phyloP scores from a whole-genome alignment of 2,113 vertebrate genomes.

The Dascyllus trimaculatus region DNA sequence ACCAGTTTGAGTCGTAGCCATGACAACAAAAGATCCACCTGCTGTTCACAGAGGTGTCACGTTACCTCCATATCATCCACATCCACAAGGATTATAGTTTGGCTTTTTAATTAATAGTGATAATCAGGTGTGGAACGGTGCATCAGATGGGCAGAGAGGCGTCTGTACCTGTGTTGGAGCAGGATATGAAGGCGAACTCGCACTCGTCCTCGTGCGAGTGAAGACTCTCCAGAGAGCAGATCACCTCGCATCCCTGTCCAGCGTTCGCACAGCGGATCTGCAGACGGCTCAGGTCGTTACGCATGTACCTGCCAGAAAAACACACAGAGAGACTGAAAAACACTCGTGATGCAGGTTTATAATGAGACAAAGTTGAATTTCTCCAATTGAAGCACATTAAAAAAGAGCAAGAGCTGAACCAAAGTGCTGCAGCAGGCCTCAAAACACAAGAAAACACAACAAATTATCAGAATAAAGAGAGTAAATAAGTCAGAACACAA shows the following conservation, averaged over 20 bases:
- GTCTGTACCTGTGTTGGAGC: slow-evolving; percentile 85
- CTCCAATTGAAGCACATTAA: no score
- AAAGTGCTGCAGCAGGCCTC: no score
- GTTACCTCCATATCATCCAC: slow-evolving; percentile 45
- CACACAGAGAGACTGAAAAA: background rate
- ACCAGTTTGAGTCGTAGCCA: slow-evolving; percentile 51
- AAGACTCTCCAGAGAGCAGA: slow-evolving; percentile 90
- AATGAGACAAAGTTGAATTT: no score
- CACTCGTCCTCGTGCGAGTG: slow-evolving; percentile 90
- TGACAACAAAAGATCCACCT: slow-evolving; percentile 70
- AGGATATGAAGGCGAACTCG: slow-evolving; percentile 87
- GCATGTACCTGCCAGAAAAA: slow-evolving; percentile 89
- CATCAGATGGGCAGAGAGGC: background rate
- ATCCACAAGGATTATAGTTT: background rate
- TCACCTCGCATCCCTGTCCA: slow-evolving; percentile 87
- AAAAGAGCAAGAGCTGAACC: no score
- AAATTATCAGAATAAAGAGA: no score
- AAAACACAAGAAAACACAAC: no score
- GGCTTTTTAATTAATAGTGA: no score
- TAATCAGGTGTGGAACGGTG: no score
- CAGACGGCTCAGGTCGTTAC: slow-evolving; percentile 90
- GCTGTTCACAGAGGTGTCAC: slow-evolving; percentile 57
- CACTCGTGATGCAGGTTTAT: no score
- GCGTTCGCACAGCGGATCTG: slow-evolving; percentile 90
- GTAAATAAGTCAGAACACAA: no score